Percentiles rank a stretch among this genome's conserved stretches.
phyloP scores from a whole-genome alignment of 2,888 invertebrate genomes.

The Lithophane socia region DNA sequence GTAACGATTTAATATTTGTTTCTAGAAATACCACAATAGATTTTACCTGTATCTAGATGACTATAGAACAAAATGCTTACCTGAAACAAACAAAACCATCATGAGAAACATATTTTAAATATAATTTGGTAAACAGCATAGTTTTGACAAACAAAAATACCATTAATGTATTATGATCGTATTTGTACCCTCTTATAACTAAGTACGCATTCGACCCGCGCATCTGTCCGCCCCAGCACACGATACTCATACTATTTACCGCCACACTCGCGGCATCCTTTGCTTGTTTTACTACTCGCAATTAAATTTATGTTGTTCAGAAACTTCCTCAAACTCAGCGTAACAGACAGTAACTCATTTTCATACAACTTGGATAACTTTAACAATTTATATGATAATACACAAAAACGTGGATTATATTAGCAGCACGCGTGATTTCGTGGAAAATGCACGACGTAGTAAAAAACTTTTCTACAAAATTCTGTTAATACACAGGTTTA shows the following conservation, averaged over 20 bases:
- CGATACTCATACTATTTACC: slow-evolving; percentile 14
- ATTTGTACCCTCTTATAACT: too few species aligned
- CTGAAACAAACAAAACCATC: slow-evolving; percentile 53
- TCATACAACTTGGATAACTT: slow-evolving; percentile 39
- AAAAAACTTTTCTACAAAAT: background rate
- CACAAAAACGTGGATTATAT: slow-evolving; percentile 39
- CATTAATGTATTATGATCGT: background rate
- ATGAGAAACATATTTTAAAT: background rate
- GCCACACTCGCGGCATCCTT: slow-evolving; percentile 20
- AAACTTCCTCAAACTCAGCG: slow-evolving; percentile 47
- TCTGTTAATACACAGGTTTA: background rate
- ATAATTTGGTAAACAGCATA: background rate
- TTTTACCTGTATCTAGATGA: background rate
- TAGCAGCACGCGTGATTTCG: slow-evolving; percentile 21
- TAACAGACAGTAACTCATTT: slow-evolving; percentile 44
- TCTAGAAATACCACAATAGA: rapidly evolving
- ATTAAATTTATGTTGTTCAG: slow-evolving; percentile 55
- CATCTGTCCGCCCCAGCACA: slow-evolving; percentile 7
- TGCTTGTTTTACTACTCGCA: slow-evolving; percentile 43
- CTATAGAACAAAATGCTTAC: slow-evolving; percentile 41
- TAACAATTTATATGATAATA: slow-evolving; percentile 58
- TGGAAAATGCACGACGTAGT: background rate
- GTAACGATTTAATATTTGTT: background rate
- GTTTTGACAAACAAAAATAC: background rate
- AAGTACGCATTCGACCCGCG: background rate